Percentiles rank a stretch among this genome's conserved stretches.
Evolutionary conservation across 2,888 invertebrate species (phyloP).

Genomic region (Tiliacea aurago): DNA sequence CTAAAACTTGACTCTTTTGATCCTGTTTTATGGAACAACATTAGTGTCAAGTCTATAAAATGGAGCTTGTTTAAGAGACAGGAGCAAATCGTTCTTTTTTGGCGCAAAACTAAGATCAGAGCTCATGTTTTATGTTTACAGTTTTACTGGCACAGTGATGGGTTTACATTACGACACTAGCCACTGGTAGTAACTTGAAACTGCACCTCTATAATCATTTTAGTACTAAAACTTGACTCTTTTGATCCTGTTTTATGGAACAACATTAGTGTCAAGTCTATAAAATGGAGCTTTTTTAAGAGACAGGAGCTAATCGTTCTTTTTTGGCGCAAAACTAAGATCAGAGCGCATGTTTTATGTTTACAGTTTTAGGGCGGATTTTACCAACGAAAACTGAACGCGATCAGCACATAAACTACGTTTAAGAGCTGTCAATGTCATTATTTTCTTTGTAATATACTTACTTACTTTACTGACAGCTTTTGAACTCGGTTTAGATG

Average conservation of each 20-base stretch:
- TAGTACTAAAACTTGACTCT: neutral
- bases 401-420: too few relatives aligned
- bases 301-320: neutral
- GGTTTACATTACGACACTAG: conserved; percentile 27
- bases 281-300: too few relatives aligned
- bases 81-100: neutral
- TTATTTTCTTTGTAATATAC: too few relatives aligned
- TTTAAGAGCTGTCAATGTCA: too few relatives aligned
- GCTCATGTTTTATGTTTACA: neutral
- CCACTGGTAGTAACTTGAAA: conserved; percentile 3
- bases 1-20: neutral
- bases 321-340: too few relatives aligned
- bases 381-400: too few relatives aligned
- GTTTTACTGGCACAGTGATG: neutral
- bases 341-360: neutral
- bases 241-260: neutral
- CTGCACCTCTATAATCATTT: neutral
- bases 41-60: neutral
- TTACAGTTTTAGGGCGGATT: too few relatives aligned
- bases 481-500: too few relatives aligned
- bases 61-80: neutral
- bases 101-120: too few relatives aligned
- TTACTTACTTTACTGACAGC: too few relatives aligned
- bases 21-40: neutral
- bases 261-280: neutral